Percentiles rank a stretch among this genome's conserved stretches.
phyloP scores from a whole-genome alignment of 2,113 vertebrate species.

The Chiloscyllium plagiosum region DNA sequence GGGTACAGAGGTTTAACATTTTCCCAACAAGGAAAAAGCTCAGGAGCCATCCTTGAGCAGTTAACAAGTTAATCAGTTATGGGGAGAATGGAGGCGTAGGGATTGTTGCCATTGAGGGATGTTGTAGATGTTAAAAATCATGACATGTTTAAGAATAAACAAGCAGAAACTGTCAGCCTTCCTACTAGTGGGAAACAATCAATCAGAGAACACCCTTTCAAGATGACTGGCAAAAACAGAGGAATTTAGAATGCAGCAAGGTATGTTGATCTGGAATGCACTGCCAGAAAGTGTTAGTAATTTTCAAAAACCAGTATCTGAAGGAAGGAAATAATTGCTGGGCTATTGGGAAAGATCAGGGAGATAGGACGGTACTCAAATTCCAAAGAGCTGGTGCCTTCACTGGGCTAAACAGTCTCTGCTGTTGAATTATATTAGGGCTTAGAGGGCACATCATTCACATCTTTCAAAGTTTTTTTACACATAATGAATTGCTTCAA shows the following conservation, averaged over 20 bases:
- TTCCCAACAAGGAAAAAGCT: background rate
- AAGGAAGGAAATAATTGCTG: background rate
- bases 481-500: background rate
- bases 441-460: background rate
- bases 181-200: background rate
- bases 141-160: background rate
- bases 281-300: background rate
- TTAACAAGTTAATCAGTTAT: background rate
- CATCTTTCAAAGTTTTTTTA: background rate
- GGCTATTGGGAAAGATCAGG: background rate
- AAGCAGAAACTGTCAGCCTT: background rate
- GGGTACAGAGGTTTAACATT: background rate
- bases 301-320: background rate
- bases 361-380: background rate
- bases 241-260: no score
- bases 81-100: background rate
- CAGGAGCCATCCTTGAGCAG: background rate
- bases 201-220: background rate
- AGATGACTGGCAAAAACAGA: background rate
- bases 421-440: background rate
- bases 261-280: background rate
- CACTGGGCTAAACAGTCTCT: background rate
- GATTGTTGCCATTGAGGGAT: background rate
- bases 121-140: background rate
- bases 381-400: background rate